Evolutionary conservation across 2,113 vertebrate species (phyloP), one percentile per base, ranked within the genome.

Genomic region (Sceloporus tristichus): DNA sequence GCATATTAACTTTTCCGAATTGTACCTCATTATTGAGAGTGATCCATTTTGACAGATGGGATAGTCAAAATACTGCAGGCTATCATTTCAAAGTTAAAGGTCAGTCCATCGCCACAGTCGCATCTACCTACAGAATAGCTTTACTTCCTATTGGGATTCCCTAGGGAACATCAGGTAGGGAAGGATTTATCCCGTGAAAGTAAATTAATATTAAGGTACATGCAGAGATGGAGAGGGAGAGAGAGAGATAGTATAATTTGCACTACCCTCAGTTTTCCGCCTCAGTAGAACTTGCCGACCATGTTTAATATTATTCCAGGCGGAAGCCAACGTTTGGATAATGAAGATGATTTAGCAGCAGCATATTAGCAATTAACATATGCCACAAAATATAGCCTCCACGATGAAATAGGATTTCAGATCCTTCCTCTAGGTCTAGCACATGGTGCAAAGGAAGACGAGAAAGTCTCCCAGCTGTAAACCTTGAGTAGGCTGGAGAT

Each of bases 41-140:
- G 40, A 83, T 77, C 80, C 74, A 54, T 54, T 83, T 88, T 66
- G 48, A 83, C 87, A 88, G 87, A 83, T 88, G 74, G 87, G 80
- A 14, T 23, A 18, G 3, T 66, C 79, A 70, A 83, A 77, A 82
- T 77, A 34, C 87, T 78, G 59, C 87, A 27, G 87, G 73, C 81
- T 23, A 83, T 77, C 42, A 56, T 77, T 68, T 76, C 73, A 10
- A 5, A 76, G 42, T 25, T 48, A 88, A 88, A 88, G 80, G 80
- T 77, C 80, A 83, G 59, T n/a, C 25, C 73, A 38, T 66, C 14
- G 1, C 9, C 21, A 10, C 34, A 7, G 2, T 76, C 1, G 9
- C 23, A 0, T 54, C 42, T 68, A 34, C 73, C 80, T 54, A 42
- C n/a, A 8, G 23, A 86, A 86, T 7, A 34, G 13, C 73, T 65